Evolutionary conservation across 2,888 invertebrate genomes (phyloP), one percentile per base, ranked within the genome.

Genomic region (Drosophila maculinotata): DNA sequence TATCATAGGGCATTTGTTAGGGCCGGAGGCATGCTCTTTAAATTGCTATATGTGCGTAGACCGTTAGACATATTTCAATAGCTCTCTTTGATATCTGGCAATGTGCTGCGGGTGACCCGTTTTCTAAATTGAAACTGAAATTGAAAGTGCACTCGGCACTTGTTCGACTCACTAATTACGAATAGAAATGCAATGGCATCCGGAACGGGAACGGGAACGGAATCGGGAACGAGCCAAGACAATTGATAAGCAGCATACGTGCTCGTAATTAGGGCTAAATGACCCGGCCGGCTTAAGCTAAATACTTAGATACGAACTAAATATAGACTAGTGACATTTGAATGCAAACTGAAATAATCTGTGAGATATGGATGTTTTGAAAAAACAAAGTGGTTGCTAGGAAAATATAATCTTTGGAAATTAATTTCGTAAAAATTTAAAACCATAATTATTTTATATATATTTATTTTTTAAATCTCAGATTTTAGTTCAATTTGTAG

Each of bases 1-100:
- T 84, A 80, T 80, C 79, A 80, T 80, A 81, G 81, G 76, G 73
- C 81, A 75, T 28, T 41, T 28, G 25, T 8, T 28, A 62, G 44
- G 53, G 39, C 51, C 58, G 42, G 26, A 42, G 28, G 12, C 42
- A 39, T 56, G 54, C 56, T 53, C 66, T 83, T 69, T 70, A 57
- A 72, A 80, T 75, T 74, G 25, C 14, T 51, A 42, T 66, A 67
- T 59, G 41, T 45, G 51, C 38, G 39, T 26, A 28, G 49, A 36
- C 14, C 23, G 44, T 56, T 49, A 62, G 0, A 30, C 30, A 15
- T 15, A 58, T 64, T 69, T 64, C 63, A 72, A 72, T 72, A 69
- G 69, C 62, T 30, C 51, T 12, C 36, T 28, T 35, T 20, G 36
- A 17, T 35, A 4, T 12, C 48, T 51, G 15, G 23, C 49, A 38